phyloP scores from a whole-genome alignment of 2,113 vertebrate species.

The Nothocercus nigrocapillus region DNA sequence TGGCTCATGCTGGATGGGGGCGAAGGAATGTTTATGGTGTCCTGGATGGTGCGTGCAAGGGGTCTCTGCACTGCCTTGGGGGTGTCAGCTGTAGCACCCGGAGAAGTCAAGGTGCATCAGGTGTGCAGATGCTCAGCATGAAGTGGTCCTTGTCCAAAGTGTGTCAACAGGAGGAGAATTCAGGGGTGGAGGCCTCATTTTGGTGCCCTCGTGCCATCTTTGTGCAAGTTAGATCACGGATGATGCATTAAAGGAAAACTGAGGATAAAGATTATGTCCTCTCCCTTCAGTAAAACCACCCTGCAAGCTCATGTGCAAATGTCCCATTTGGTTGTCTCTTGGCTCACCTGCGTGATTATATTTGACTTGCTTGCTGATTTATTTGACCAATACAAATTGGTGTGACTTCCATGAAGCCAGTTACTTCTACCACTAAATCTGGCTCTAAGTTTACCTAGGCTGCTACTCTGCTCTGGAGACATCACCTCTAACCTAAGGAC shows the following conservation, averaged over 20 bases:
- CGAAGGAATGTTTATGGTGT: not conserved
- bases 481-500: not conserved
- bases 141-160: not conserved
- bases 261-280: not conserved
- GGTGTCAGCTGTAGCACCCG: not conserved
- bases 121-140: not conserved
- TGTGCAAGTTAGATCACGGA: too few species aligned
- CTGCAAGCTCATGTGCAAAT: not conserved
- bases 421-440: not conserved
- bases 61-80: not conserved
- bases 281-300: not conserved
- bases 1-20: not conserved
- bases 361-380: not conserved
- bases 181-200: not conserved
- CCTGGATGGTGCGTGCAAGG: not conserved
- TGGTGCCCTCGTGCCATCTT: accelerated
- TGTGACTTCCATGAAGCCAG: accelerated
- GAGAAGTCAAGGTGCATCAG: not conserved
- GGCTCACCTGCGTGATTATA: accelerated
- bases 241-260: accelerated
- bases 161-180: not conserved
- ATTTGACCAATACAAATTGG: not conserved
- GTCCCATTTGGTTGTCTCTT: not conserved
- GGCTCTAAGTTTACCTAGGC: not conserved
- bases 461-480: accelerated